phyloP scores from a whole-genome alignment of 64 coral and sea anemone genomes.

The Trachythela sp. region DNA sequence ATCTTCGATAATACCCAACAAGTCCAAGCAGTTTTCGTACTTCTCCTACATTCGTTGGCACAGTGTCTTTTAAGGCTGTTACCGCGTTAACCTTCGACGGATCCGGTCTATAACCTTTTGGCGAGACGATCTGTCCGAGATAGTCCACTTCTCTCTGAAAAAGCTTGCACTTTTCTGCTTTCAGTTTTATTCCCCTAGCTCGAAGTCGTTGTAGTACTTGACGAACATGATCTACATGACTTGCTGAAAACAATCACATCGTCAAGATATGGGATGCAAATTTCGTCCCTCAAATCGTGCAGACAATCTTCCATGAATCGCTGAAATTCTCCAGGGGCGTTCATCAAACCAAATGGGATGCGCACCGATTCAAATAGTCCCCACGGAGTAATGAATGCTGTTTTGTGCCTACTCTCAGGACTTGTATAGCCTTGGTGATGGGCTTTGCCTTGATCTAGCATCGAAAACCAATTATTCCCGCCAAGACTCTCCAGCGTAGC shows the following conservation, averaged over 20 bases:
- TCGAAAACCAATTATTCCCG: not conserved
- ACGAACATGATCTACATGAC: not conserved
- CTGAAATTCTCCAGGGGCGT: slow-evolving; percentile 14
- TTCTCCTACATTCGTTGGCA: not conserved
- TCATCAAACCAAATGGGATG: not conserved
- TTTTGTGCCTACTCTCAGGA: slow-evolving; percentile 17
- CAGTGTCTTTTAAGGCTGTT: not conserved
- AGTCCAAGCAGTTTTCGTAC: slow-evolving; percentile 7
- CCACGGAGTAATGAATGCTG: slow-evolving; percentile 6
- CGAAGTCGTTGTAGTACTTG: not conserved
- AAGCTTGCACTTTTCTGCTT: not conserved
- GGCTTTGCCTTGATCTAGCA: slow-evolving; percentile 2
- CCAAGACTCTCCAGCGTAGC: not conserved
- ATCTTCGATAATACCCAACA: slow-evolving; percentile 4
- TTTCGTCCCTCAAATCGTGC: not conserved
- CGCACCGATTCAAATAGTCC: slow-evolving; percentile 4
- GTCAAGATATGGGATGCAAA: slow-evolving; percentile 5
- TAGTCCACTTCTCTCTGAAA: slow-evolving; percentile 2
- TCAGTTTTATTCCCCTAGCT: not conserved
- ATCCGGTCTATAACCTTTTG: not conserved
- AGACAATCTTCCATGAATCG: slow-evolving; percentile 8
- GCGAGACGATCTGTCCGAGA: slow-evolving; percentile 5
- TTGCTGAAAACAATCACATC: not conserved
- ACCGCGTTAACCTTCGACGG: not conserved
- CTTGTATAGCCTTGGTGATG: not conserved